These are phyloP conservation scores for Pammene fasciana DNA, from an alignment of 2,888 invertebrate species.

Conservation along the genomic window DNA sequence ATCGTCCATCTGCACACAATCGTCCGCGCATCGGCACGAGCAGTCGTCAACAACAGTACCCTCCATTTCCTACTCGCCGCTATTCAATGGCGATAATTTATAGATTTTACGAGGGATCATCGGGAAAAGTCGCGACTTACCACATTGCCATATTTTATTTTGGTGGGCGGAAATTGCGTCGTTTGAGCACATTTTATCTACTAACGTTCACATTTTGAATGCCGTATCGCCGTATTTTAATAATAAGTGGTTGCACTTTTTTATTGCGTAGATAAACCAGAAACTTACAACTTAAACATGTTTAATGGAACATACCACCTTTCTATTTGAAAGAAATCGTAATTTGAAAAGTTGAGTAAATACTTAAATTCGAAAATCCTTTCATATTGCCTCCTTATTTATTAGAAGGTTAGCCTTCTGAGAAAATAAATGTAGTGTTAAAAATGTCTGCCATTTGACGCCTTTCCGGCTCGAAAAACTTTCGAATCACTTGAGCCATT, in stretches of 20 bases:
- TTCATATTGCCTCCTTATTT: not conserved
- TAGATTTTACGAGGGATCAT: slow-evolving; percentile 81
- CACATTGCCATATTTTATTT: slow-evolving; percentile 78
- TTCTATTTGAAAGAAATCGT: no score
- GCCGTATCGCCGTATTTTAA: slow-evolving; percentile 24
- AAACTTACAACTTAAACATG: no score
- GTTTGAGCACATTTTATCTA: slow-evolving; percentile 67
- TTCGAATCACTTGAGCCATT: slow-evolving; percentile 55
- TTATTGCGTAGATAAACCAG: not conserved
- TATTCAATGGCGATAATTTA: slow-evolving; percentile 72
- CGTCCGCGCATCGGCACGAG: slow-evolving; percentile 59
- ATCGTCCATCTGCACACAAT: slow-evolving; percentile 82
- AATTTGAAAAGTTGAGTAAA: no score
- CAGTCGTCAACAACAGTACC: slow-evolving; percentile 58
- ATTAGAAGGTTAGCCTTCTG: no score
- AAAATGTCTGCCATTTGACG: not conserved
- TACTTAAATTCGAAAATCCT: not conserved
- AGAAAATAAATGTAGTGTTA: slow-evolving; percentile 6
- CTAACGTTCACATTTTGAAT: slow-evolving; percentile 45
- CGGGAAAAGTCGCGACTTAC: slow-evolving; percentile 71
- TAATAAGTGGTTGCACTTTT: not conserved
- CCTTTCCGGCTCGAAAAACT: slow-evolving; percentile 49
- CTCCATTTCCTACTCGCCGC: slow-evolving; percentile 67
- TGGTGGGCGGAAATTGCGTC: slow-evolving; percentile 75
- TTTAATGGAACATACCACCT: no score